These are phyloP conservation scores for Dendrolimus kikuchii DNA, from an alignment of 1,140 invertebrate genomes.

Conservation along the genomic window DNA sequence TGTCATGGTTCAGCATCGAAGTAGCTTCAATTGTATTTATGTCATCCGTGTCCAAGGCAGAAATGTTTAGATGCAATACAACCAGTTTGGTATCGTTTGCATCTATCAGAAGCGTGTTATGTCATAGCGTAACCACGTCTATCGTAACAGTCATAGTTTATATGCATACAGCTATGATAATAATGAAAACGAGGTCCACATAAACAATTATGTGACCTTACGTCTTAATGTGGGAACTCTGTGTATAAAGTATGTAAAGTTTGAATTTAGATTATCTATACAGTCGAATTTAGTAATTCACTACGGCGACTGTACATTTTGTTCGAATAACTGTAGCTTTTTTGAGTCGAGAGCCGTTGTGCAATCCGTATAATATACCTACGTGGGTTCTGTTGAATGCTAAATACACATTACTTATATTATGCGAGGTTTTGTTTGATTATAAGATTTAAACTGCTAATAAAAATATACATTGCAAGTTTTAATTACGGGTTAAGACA, in stretches of 20 bases:
- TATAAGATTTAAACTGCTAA: constrained; percentile 3
- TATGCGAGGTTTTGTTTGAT: constrained; percentile 3
- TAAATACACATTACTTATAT: neutral
- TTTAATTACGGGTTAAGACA: no score
- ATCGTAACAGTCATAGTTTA: constrained; percentile 1
- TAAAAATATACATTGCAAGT: neutral
- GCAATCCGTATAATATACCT: constrained; percentile 9
- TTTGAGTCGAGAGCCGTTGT: constrained; percentile 7
- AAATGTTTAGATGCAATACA: constrained; percentile 27
- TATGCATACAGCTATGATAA: constrained; percentile 14
- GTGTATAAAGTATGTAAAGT: constrained; percentile 25
- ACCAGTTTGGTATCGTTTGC: constrained; percentile 29
- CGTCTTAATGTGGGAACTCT: constrained; percentile 50
- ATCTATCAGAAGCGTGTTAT: constrained; percentile 21
- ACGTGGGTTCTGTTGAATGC: constrained; percentile 7
- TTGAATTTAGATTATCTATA: constrained; percentile 37
- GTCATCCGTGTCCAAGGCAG: constrained; percentile 50
- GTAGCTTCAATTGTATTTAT: constrained; percentile 32
- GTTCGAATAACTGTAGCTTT: constrained; percentile 15
- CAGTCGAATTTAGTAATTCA: constrained; percentile 21
- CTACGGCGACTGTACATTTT: constrained; percentile 27
- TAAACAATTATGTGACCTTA: constrained; percentile 24
- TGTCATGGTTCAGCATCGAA: constrained; percentile 38
- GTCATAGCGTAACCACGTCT: constrained; percentile 19
- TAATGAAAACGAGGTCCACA: constrained; percentile 6